Evolutionary conservation across 2,888 invertebrate genomes (phyloP), one percentile per base, ranked within the genome.

Genomic region (Sesia apiformis): DNA sequence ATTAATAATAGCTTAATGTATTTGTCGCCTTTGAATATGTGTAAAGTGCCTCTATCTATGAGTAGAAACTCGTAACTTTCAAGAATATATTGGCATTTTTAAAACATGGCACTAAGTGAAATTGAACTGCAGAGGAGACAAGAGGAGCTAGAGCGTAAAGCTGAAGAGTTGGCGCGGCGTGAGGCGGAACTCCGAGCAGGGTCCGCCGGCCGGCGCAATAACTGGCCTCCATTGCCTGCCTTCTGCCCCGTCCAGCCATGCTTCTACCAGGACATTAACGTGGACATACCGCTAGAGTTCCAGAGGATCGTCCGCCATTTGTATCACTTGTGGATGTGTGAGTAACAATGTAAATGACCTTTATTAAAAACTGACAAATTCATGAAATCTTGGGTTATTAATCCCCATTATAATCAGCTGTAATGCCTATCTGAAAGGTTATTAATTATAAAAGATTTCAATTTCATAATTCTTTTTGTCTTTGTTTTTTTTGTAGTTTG

Each of bases 191-290:
- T 98, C 63, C 84, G 93, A 46, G 90, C 92, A 23, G 91, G 91
- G 6, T 86, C 84, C 0, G 92, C 93, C 46, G 92, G 93, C 4
- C 85, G 97, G 64, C 92, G 95, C 65, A 98, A 99, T 82, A 99
- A 99, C 88, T 99, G 98, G 98, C 99, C 99, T 1, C 99, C 99
- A 0, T 83, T 99, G 61, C 99, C 99, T 0, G 93, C 95, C 54
- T 94, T 95, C 72, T 96, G 96, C 69, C 98, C 97, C 58, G 92
- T 98, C 59, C 97, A 98, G 77, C 99, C 99, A 0, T 99, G 99
- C 83, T 99, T 99, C 90, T 99, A 99, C 84, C 99, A 99, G 91
- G 99, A 99, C 83, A 98, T 99, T 68, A 97, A 97, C 80, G 96
- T 99, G 52, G 99, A 99, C 78, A 99, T 99, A 80, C 98, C 98